Conservation (phyloP, 2,797 vertebrate species). For the Coluber constrictor region DNA sequence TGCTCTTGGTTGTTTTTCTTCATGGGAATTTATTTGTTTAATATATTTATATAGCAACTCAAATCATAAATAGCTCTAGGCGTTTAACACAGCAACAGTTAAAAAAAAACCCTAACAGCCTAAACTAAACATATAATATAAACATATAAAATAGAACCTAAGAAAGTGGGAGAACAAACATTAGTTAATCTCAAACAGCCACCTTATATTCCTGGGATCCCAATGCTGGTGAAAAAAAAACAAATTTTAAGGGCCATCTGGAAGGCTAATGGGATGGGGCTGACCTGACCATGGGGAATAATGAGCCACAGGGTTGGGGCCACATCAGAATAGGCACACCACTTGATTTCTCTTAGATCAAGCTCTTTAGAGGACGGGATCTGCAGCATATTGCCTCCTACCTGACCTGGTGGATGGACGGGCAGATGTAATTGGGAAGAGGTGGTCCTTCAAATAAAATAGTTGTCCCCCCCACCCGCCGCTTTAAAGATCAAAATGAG, state of each 20-base stretch:
- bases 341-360: not conserved
- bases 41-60: not conserved
- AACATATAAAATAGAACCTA: not conserved
- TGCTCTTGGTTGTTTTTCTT: slow-evolving; percentile 49
- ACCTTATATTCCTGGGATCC: not conserved
- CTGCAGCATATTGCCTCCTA: not conserved
- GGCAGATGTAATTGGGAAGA: not conserved
- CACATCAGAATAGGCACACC: not conserved
- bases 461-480: too few relatives aligned
- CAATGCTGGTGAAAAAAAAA: not conserved
- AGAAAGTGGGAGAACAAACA: not conserved
- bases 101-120: not conserved
- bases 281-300: not conserved
- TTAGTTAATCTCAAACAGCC: not conserved
- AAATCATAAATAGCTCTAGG: not conserved
- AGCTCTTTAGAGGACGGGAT: not conserved
- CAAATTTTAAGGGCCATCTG: not conserved
- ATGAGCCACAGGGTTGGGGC: not conserved
- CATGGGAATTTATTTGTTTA: not conserved
- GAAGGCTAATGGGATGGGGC: not conserved
- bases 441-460: not conserved
- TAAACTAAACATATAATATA: not conserved
- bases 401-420: not conserved
- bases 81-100: not conserved
- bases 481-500: not conserved